Evolutionary conservation across 2,797 vertebrate genomes (phyloP), one percentile per base, ranked within the genome.

Genomic region (Acanthornis magna): DNA sequence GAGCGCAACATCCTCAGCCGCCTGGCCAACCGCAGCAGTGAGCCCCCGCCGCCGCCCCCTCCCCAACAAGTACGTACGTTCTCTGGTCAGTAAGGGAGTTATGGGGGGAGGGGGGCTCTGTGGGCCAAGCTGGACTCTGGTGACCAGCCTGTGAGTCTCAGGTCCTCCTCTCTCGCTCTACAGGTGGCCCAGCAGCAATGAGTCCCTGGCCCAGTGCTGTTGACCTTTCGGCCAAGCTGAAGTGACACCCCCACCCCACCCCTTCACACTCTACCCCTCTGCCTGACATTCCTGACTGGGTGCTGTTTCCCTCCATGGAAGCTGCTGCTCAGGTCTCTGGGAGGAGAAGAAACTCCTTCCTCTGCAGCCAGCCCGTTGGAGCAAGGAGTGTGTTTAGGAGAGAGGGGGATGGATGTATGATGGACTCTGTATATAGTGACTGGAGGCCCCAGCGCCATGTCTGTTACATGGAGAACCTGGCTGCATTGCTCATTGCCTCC

Each of bases 1-100:
- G 99, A 99, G 97, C 98, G 99, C 86, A 99, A 99, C 98, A 99
- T 99, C 97, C 98, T 99, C 67, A 99, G 99, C 97, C 98, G 99
- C 58, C 93, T 99, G 98, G 99, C 99, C 88, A 99, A 98, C 96
- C 98, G 99, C 88, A 99, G 98, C 63, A 98, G 98, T 0, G 99
- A 99, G 89, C 97, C 99, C 79, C 98, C 98, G 71, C 98, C 98
- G 1, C 98, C 98, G 0, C 96, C 98, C 13, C 98, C 98, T 83
- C 98, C 98, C 48, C 98, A 98, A 75, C 98, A 98, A 98, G 98
- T 98, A 97, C 2, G 96, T 89, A 63, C 57, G 14, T 26, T 4
- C 67, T 63, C 74, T 6, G 73, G 67, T 54, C 45, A 40, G 58
- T 62, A 26, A 5, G 38, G n/a, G 45, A 8, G 7, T 15, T 32